Conservation (phyloP, 35 echinoderm and acorn worm genomes). For the Diadema setosum region DNA sequence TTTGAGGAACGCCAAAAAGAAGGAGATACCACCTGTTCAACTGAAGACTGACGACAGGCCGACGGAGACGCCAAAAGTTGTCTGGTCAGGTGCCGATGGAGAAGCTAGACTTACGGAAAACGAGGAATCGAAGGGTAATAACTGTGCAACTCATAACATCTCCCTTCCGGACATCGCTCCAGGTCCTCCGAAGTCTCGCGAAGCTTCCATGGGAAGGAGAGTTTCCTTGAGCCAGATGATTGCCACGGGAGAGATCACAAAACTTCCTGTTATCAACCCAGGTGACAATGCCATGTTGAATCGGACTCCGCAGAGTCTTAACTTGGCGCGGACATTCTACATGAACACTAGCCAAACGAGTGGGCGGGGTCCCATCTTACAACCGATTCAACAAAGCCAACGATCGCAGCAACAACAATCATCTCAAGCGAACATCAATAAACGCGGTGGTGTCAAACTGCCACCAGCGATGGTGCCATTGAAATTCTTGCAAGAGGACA, state of each 20-base stretch:
- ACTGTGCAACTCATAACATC: conserved; percentile 34
- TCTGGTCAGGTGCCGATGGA: background rate
- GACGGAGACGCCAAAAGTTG: background rate
- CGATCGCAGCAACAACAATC: background rate
- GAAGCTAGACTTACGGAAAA: background rate
- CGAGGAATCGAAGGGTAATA: background rate
- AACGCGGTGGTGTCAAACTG: background rate
- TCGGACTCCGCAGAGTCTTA: background rate
- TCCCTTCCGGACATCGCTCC: conserved; percentile 43
- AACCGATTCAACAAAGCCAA: conserved; percentile 5
- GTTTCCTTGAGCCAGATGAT: conserved; percentile 66
- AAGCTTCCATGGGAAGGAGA: background rate
- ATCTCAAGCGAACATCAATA: background rate
- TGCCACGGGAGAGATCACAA: conserved; percentile 39
- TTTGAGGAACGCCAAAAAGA: conserved; percentile 12
- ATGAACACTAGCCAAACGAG: conserved; percentile 65
- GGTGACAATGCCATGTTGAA: background rate
- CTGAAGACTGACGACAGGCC: background rate
- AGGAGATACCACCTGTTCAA: background rate
- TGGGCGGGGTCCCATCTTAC: conserved; percentile 21
- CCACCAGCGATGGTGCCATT: conserved; percentile 4
- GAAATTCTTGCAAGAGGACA: conserved; percentile 25
- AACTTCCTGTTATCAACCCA: conserved; percentile 18
- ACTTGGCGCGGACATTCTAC: conserved; percentile 43
- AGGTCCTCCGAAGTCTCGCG: background rate